Percentiles rank a stretch among this genome's conserved stretches.
phyloP scores from a whole-genome alignment of 2,797 vertebrate genomes.

The Lithobates sylvaticus region DNA sequence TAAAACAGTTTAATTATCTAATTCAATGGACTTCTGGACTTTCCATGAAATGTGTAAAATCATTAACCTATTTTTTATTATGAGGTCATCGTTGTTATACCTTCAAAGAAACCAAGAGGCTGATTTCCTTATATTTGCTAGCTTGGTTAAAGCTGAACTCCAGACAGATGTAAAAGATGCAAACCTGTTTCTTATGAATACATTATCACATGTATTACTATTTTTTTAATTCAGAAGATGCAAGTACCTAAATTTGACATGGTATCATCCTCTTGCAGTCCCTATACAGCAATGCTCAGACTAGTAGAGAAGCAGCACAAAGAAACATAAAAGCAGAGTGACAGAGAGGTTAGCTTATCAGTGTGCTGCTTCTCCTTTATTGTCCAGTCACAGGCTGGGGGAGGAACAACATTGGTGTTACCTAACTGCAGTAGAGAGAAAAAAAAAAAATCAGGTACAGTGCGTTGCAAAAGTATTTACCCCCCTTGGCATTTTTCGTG shows the following conservation, averaged over 20 bases:
- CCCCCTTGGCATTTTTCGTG: too few relatives aligned
- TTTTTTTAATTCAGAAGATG: background rate
- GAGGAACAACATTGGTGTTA: too few relatives aligned
- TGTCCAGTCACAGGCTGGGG: too few relatives aligned
- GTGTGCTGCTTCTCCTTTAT: too few relatives aligned
- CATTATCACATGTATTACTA: background rate
- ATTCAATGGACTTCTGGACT: background rate
- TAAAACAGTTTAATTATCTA: too few relatives aligned
- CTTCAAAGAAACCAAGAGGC: background rate
- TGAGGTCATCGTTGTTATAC: background rate
- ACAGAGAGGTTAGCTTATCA: too few relatives aligned
- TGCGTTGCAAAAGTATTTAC: too few relatives aligned
- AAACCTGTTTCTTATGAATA: background rate
- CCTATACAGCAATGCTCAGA: background rate
- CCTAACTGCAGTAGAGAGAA: too few relatives aligned
- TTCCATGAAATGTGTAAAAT: background rate
- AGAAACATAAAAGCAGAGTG: background rate
- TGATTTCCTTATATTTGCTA: background rate
- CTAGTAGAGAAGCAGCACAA: background rate
- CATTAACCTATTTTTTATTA: background rate
- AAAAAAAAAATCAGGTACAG: too few relatives aligned
- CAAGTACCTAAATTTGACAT: too few relatives aligned
- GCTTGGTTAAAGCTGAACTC: too few relatives aligned
- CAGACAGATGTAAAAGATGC: too few relatives aligned
- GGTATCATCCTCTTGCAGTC: background rate